phyloP scores from a whole-genome alignment of 2,113 vertebrate species.

The Oceanodroma tethys region DNA sequence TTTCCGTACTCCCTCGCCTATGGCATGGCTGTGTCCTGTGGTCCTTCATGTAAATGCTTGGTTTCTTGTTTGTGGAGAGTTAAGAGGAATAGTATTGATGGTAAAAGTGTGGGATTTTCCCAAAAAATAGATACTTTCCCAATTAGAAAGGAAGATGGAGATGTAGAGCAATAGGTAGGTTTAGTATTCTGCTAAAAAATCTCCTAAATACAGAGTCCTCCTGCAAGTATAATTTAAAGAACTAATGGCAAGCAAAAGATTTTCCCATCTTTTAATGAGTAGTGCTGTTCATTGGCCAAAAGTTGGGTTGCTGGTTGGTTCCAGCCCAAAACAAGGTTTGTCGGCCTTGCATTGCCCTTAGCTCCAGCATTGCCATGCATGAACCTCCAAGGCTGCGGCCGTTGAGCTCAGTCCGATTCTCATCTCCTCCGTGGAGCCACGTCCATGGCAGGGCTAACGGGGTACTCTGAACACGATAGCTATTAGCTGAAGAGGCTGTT shows the following conservation, averaged over 20 bases:
- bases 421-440: neutral
- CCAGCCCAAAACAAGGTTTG: neutral
- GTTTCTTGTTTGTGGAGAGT: neutral
- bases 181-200: neutral
- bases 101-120: neutral
- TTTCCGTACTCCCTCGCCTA: neutral
- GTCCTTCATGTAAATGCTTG: neutral
- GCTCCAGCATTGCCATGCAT: fast-evolving
- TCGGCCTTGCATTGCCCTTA: fast-evolving
- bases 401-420: neutral
- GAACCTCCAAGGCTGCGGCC: neutral
- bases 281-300: neutral
- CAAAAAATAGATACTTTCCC: neutral
- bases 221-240: neutral
- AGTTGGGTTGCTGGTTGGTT: neutral
- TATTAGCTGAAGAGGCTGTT: neutral
- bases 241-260: neutral
- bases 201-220: neutral
- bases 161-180: neutral
- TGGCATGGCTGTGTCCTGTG: neutral
- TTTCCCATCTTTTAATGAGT: neutral
- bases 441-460: neutral
- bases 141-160: neutral
- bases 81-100: fast-evolving
- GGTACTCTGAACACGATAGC: fast-evolving